Base-by-base conservation (phyloP, 2,113 vertebrate species). In the Origma solitaria region DNA sequence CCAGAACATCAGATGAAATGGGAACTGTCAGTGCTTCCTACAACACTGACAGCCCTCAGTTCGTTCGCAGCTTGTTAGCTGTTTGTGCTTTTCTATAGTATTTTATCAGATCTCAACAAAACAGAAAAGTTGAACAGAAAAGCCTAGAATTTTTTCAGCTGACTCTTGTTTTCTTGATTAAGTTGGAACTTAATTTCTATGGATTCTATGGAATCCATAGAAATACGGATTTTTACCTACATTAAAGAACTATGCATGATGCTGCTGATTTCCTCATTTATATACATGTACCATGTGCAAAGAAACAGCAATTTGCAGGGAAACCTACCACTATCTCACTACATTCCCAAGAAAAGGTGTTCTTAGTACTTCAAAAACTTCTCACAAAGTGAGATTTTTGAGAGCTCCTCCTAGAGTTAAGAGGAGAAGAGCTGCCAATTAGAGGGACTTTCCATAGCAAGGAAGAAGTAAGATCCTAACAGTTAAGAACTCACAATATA, bases 311-410 rank as follows among this genome's bases (percentile, higher is more conserved):
- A 28, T 40, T 27, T 82, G 28, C 42, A 62, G 30, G 30, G 51
- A 85, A 82, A 66, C 6, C 56, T 56, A 35, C 5, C 30, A 57
- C 22, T 30, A 24, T 18, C 33, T 85, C 65, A 70, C 6, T 53
- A 44, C 10, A 28, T 5, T 71, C 25, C 21, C 27, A 65, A 0
- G 0, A 51, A 45, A 78, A 3, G 35, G 9, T 1, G 0, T 56
- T 83, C 40, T 78, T 18, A 78, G 20, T 65, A 57, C 24, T 44
- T 60, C 30, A 33, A 73, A 87, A 81, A 37, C 30, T 73, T 60
- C 60, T 61, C 38, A 38, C 25, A 10, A 79, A 45, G 21, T 44
- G 31, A 42, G 35, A 69, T 64, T 94, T 79, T 33, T 76, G 30
- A 72, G 27, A 61, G 19, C 30, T 78, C 33, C 19, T 64, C 58